Conservation (phyloP, 2,797 vertebrate genomes). For the Bradypus variegatus region DNA sequence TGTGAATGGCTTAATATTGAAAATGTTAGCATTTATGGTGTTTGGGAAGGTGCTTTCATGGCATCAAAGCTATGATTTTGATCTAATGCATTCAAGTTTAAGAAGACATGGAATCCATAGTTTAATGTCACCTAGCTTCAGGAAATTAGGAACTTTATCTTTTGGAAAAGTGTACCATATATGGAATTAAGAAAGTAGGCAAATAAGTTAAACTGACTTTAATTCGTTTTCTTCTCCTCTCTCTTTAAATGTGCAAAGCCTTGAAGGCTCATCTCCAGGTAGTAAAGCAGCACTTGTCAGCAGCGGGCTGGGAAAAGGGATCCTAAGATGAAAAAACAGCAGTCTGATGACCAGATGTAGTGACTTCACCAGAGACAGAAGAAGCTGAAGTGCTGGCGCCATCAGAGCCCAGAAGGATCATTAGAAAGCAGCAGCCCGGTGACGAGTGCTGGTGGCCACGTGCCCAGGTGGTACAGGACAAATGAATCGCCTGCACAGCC, state of each 20-base stretch:
- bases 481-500: neutral
- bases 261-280: neutral
- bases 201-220: neutral
- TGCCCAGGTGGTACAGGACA: neutral
- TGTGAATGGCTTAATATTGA: constrained; percentile 30
- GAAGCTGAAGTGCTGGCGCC: neutral
- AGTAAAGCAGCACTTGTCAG: neutral
- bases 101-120: neutral
- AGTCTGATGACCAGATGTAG: neutral
- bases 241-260: neutral
- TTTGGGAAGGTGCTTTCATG: constrained; percentile 38
- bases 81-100: neutral
- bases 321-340: neutral
- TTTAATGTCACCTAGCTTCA: neutral
- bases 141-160: neutral
- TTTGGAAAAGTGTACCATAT: neutral
- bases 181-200: neutral
- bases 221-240: neutral
- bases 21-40: constrained; percentile 28
- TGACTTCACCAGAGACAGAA: neutral
- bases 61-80: constrained; percentile 12
- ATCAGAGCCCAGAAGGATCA: neutral
- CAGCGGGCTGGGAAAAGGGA: neutral
- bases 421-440: neutral
- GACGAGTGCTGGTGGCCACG: neutral